phyloP scores from a whole-genome alignment of 2,113 vertebrate species.

The Ctenodactylus gundi region DNA sequence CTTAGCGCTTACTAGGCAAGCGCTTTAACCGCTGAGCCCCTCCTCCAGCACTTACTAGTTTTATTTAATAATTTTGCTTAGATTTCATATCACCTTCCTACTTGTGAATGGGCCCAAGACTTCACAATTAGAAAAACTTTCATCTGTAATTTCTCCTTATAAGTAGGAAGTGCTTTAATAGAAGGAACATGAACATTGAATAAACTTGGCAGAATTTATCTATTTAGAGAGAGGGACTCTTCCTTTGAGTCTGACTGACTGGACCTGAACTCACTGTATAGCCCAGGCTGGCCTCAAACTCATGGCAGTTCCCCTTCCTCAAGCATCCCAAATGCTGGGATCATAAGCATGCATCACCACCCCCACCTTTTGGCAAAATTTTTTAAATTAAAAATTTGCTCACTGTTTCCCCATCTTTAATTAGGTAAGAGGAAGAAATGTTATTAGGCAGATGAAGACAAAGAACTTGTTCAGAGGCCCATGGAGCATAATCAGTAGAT shows the following conservation, averaged over 20 bases:
- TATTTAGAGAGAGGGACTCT: too few species aligned
- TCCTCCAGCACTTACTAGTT: too few species aligned
- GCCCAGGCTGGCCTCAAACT: too few species aligned
- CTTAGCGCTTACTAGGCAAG: too few species aligned
- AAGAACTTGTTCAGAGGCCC: not conserved
- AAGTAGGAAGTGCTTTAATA: not conserved
- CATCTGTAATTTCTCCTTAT: conserved; percentile 16
- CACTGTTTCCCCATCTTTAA: not conserved
- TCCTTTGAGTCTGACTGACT: too few species aligned
- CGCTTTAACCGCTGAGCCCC: too few species aligned
- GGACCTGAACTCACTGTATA: too few species aligned
- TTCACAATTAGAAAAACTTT: not conserved
- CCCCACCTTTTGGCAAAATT: not conserved
- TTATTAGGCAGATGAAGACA: not conserved
- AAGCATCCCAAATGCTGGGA: too few species aligned
- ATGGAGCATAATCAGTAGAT: not conserved
- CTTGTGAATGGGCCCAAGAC: not conserved
- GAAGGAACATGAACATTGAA: not conserved
- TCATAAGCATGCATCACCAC: not conserved
- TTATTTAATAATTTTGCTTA: not conserved
- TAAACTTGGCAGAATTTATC: not conserved
- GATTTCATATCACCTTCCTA: not conserved
- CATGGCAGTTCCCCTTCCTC: too few species aligned
- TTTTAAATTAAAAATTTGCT: conserved; percentile 5
- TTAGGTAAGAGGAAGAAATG: not conserved